A percentile compares a stretch with the other conserved stretches of the same genome.
Evolutionary conservation across 2,888 invertebrate genomes (phyloP).

Genomic region (Phyto melanocephala): DNA sequence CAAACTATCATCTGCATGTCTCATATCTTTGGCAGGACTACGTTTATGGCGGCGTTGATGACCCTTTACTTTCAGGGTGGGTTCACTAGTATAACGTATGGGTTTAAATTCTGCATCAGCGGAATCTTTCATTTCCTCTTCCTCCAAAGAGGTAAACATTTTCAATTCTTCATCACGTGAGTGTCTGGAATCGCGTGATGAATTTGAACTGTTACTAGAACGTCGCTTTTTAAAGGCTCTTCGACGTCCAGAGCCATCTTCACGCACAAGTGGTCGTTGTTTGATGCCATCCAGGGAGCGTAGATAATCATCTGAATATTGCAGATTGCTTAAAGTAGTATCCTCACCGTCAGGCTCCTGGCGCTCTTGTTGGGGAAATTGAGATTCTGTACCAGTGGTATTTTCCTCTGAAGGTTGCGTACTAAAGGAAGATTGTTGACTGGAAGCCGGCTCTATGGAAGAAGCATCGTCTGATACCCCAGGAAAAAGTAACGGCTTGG

Average conservation of each 20-base stretch:
- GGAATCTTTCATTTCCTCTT: slow-evolving; percentile 80
- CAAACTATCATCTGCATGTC: slow-evolving; percentile 62
- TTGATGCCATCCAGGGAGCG: slow-evolving; percentile 84
- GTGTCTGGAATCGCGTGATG: slow-evolving; percentile 82
- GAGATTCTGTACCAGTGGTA: slow-evolving; percentile 56
- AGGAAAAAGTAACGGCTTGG: slow-evolving; percentile 73
- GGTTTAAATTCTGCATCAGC: slow-evolving; percentile 74
- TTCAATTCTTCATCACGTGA: slow-evolving; percentile 83
- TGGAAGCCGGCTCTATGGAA: slow-evolving; percentile 74
- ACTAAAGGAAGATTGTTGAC: slow-evolving; percentile 74
- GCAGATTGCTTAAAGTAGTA: slow-evolving; percentile 69
- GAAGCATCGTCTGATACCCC: slow-evolving; percentile 75
- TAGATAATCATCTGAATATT: slow-evolving; percentile 79
- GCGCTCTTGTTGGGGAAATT: slow-evolving; percentile 79
- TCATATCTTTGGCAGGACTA: slow-evolving; percentile 75
- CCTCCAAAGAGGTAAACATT: slow-evolving; percentile 83
- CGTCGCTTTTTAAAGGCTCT: slow-evolving; percentile 82
- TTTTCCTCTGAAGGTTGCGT: slow-evolving; percentile 73
- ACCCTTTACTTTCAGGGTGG: slow-evolving; percentile 73
- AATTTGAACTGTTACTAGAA: slow-evolving; percentile 81
- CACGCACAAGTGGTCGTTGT: slow-evolving; percentile 82
- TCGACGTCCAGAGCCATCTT: slow-evolving; percentile 82
- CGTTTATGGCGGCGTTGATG: slow-evolving; percentile 75
- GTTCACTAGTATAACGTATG: slow-evolving; percentile 76
- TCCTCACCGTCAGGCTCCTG: slow-evolving; percentile 79